Evolutionary conservation across 1,140 invertebrate genomes (phyloP), one percentile per base, ranked within the genome.

Genomic region (Drosophila nigrodunni): DNA sequence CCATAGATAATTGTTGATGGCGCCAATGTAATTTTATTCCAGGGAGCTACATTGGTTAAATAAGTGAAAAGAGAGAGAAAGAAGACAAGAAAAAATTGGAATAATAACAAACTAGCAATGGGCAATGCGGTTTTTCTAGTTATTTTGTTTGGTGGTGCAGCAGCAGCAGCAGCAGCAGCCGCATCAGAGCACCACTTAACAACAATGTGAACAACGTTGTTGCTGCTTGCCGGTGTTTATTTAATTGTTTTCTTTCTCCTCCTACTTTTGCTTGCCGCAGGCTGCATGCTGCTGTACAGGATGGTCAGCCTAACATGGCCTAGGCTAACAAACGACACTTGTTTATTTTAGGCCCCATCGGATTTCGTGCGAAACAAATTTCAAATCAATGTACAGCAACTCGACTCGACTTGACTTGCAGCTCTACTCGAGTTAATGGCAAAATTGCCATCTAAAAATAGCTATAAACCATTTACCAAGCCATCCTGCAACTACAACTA

Each of bases 321-420:
- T 46, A 54, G 68, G 52, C 49, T 57, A 59, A 54, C 64, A 69
- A 69, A 62, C 64, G 65, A 74, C 66, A 74, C 67, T 69, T 74
- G 67, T 74, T 74, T 74, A 74, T 74, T 74, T 68, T 55, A 68
- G 71, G 30, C 50, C 25, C 37, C 61, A 47, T 55, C 41, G 39
- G 60, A 76, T 64, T 81, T 74, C 74, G 79, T 81, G 78, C 68
- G 68, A 81, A 81, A 77, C 81, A 64, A 83, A 80, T 74, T 85
- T 75, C 60, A 77, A 85, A 80, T 85, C 77, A 73, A 66, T 77
- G 77, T 72, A 18, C 50, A 70, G 57, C 41, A 73, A 30, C 25
- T 30, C 67, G 52, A 15, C 61, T 13, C 39, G 11, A 41, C 39
- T 11, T 11, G 10, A 30, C 10, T 13, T 10, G 11, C 9, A 47